Evolutionary conservation across 2,797 vertebrate genomes (phyloP), one percentile per base, ranked within the genome.

Genomic region (Manis javanica): DNA sequence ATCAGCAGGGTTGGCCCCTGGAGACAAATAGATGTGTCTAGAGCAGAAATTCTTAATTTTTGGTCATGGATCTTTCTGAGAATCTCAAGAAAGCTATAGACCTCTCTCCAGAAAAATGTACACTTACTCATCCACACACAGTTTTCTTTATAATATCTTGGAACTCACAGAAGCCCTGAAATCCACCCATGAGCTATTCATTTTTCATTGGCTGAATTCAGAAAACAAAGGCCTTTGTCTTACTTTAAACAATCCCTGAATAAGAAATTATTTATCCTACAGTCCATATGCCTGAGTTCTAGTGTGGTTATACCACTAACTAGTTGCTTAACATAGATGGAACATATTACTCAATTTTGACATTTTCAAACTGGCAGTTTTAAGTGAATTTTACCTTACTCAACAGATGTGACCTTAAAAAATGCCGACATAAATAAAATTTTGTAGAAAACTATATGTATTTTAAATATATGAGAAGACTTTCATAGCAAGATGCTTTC

Each of bases 11-110:
- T 55, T 79, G 46, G 4, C n/a, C 82, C 16, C 13, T 63, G 14
- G 12, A 57, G 29, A 87, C 0, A 57, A 29, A 87, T 26, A 69
- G 31, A 21, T 39, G 16, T n/a, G 39, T 79, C 37, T n/a, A 66
- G 16, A 66, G 51, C n/a, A 90, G 39, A 94, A 87, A 85, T 84
- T 91, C 53, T 91, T 94, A 71, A 78, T 59, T 82, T 79, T 69
- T 34, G 31, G 37, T 34, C 31, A 23, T 14, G 15, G 34, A 69
- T 1, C 51, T 57, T 69, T 78, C 34, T 9, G 16, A 81, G 61
- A 88, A 64, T 34, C 8, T 59, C 21, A 79, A 86, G 69, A 57
- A 91, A 66, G 42, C 19, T 51, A 4, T 6, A 81, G 55, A 15
- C 26, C 29, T 93, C 49, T 90, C 49, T 66, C 37, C 7, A 68